phyloP scores from a whole-genome alignment of 2,797 vertebrate genomes.

The Lindbergichthys nudifrons region DNA sequence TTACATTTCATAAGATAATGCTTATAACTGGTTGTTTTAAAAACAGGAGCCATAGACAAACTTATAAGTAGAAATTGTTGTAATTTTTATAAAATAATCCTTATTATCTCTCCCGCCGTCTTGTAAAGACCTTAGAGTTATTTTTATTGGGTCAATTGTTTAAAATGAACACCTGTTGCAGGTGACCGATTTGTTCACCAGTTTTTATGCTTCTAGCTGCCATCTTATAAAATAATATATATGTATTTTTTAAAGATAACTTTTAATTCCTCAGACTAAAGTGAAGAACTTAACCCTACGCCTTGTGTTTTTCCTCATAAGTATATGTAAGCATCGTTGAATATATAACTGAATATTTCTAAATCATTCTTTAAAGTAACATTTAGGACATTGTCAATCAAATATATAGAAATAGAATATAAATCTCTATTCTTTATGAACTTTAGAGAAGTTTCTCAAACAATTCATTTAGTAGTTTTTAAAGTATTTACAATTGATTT shows the following conservation, averaged over 20 bases:
- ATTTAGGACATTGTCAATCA: background rate
- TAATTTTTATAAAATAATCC: conserved; percentile 3
- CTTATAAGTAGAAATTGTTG: background rate
- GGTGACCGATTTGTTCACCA: background rate
- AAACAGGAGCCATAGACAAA: background rate
- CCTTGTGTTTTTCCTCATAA: background rate
- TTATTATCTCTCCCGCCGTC: background rate
- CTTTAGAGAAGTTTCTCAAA: background rate
- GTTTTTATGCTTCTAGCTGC: no score
- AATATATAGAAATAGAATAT: background rate
- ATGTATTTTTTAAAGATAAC: background rate
- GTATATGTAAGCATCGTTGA: background rate
- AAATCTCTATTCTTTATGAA: background rate
- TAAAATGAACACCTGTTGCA: background rate
- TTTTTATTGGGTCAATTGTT: background rate
- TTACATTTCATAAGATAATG: conserved; percentile 26
- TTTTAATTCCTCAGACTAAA: background rate
- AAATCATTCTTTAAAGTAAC: background rate
- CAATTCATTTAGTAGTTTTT: background rate
- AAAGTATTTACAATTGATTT: conserved; percentile 26
- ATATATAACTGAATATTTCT: background rate
- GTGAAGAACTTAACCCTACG: background rate
- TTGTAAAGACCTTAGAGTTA: background rate
- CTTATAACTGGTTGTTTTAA: conserved; percentile 36
- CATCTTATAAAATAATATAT: background rate